Evolutionary conservation across 2,888 invertebrate genomes (phyloP).

Genomic region (Melinaea menophilus): DNA sequence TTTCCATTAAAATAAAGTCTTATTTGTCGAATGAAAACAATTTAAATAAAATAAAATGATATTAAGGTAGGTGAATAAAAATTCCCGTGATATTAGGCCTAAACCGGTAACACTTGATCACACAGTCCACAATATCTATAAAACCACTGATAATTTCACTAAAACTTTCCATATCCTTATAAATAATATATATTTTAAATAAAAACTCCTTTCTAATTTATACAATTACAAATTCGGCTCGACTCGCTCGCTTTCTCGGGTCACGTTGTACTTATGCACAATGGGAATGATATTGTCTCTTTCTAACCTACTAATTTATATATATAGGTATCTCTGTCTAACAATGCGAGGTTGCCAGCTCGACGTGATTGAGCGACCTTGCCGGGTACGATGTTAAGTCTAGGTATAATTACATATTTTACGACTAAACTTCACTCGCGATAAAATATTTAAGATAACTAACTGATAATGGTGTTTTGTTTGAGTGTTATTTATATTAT

Average conservation of each 20-base stretch:
- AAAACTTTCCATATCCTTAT: too few species aligned
- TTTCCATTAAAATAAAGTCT: not conserved
- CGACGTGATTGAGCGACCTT: constrained; percentile 58
- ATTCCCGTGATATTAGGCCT: constrained; percentile 24
- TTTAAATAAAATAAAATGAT: constrained; percentile 7
- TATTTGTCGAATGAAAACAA: not conserved
- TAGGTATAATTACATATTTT: constrained; percentile 55
- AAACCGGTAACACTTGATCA: constrained; percentile 10
- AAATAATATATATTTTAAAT: constrained; percentile 4
- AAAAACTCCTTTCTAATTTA: constrained; percentile 60
- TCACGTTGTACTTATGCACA: constrained; percentile 71
- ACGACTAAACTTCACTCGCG: constrained; percentile 34
- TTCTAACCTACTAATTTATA: constrained; percentile 32
- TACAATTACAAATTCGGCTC: constrained; percentile 63
- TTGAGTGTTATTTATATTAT: not conserved
- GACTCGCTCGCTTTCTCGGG: constrained; percentile 67
- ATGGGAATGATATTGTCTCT: constrained; percentile 55
- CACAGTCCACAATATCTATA: too few species aligned
- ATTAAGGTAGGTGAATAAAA: constrained; percentile 27
- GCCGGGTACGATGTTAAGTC: constrained; percentile 52
- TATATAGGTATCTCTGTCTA: constrained; percentile 40
- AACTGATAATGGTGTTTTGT: constrained; percentile 15
- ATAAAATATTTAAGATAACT: constrained; percentile 29
- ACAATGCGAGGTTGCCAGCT: constrained; percentile 62
- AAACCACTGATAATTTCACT: too few species aligned